Conservation (phyloP, 2,888 invertebrate genomes). For the Morpho helenor region DNA sequence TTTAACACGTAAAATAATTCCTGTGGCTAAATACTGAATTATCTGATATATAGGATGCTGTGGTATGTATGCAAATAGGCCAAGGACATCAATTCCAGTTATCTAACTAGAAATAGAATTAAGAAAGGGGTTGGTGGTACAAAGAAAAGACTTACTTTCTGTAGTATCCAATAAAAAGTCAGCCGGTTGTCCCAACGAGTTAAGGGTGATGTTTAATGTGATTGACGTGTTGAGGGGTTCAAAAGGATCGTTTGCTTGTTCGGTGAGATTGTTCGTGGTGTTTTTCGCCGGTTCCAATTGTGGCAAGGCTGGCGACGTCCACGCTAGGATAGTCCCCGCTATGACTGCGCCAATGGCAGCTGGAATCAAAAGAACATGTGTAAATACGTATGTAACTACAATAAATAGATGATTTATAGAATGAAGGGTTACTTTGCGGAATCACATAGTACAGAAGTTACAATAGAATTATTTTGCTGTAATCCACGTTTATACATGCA, state of each 20-base stretch:
- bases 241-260: conserved; percentile 26
- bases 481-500: too few species aligned
- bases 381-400: not conserved
- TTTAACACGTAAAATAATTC: too few species aligned
- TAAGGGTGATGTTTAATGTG: conserved; percentile 33
- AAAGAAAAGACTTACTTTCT: conserved; percentile 46
- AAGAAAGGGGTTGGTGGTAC: not conserved
- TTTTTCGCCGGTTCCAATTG: conserved; percentile 66
- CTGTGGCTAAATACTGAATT: too few species aligned
- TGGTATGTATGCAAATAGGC: too few species aligned
- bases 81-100: too few species aligned
- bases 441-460: too few species aligned
- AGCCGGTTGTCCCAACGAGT: conserved; percentile 47
- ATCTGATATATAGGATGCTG: too few species aligned
- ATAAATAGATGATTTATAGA: too few species aligned
- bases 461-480: too few species aligned
- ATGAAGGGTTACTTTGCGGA: too few species aligned
- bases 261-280: conserved; percentile 35
- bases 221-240: conserved; percentile 15
- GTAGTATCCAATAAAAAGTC: conserved; percentile 54
- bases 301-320: conserved; percentile 89
- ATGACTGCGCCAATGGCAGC: conserved; percentile 86
- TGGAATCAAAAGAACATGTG: conserved; percentile 45
- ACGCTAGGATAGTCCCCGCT: conserved; percentile 88
- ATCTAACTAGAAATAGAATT: not conserved